These are phyloP conservation scores for Phlogophora meticulosa DNA, from an alignment of 2,888 invertebrate species.

Conservation along the genomic window DNA sequence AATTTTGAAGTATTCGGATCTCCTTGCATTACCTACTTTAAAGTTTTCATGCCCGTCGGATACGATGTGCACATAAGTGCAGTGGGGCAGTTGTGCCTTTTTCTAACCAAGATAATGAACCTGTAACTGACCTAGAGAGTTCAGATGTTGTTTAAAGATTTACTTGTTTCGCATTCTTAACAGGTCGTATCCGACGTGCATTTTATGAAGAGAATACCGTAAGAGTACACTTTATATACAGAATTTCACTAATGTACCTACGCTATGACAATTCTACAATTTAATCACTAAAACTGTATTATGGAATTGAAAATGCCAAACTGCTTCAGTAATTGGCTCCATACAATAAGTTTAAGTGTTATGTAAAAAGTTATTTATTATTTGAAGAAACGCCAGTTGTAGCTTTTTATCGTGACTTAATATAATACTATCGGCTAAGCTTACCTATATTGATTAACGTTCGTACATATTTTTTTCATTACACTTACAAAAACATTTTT, in stretches of 20 bases:
- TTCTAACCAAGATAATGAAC: background rate
- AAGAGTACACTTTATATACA: conserved; percentile 39
- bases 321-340: conserved; percentile 2
- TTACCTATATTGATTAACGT: conserved; percentile 46
- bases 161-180: background rate
- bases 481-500: conserved; percentile 33
- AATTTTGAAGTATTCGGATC: background rate
- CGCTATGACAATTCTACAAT: conserved; percentile 28
- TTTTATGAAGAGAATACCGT: background rate
- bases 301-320: conserved; percentile 10
- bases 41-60: background rate
- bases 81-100: too few relatives aligned
- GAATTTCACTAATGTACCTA: conserved; percentile 26
- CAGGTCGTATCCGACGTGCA: background rate
- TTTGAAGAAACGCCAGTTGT: conserved; percentile 15
- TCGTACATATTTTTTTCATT: conserved; percentile 48
- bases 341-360: conserved; percentile 14
- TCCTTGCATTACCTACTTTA: background rate
- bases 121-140: background rate
- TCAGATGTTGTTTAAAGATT: background rate
- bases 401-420: conserved; percentile 22
- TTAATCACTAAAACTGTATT: conserved; percentile 11
- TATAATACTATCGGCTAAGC: conserved; percentile 45
- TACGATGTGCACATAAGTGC: too few relatives aligned
- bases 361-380: conserved; percentile 1